Percentiles rank a stretch among this genome's conserved stretches.
These are phyloP conservation scores for Salarias fasciatus DNA, from an alignment of 2,797 vertebrate species.

Conservation along the genomic window DNA sequence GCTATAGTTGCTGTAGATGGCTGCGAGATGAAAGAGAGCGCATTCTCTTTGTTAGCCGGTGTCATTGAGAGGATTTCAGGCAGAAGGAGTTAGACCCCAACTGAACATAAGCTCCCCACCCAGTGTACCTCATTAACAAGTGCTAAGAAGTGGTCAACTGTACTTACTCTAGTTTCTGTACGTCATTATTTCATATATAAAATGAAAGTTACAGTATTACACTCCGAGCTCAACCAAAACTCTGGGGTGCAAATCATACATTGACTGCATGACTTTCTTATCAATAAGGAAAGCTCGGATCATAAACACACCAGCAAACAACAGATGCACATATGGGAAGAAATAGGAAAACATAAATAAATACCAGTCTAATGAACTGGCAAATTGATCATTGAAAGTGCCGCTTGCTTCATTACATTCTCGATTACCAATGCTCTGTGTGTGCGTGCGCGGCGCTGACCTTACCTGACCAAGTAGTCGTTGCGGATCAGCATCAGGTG, in stretches of 20 bases:
- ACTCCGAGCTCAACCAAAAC: conserved; percentile 2
- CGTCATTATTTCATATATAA: too few relatives aligned
- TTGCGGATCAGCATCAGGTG: conserved; percentile 95
- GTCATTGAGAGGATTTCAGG: conserved; percentile 64
- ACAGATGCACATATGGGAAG: background rate
- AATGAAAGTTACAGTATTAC: background rate
- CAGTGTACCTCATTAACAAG: conserved; percentile 34
- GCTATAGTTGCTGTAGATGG: conserved; percentile 63
- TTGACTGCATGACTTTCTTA: too few relatives aligned
- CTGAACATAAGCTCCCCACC: conserved; percentile 47
- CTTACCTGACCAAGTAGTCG: conserved; percentile 93
- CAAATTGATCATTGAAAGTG: too few relatives aligned
- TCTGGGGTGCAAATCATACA: too few relatives aligned
- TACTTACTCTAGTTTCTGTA: too few relatives aligned
- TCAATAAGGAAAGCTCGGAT: background rate
- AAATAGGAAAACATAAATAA: too few relatives aligned
- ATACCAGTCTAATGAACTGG: too few relatives aligned
- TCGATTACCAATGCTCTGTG: too few relatives aligned
- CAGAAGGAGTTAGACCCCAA: conserved; percentile 33
- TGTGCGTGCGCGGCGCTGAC: background rate
- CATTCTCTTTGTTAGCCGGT: conserved; percentile 81
- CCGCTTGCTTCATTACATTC: too few relatives aligned
- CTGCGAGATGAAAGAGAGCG: conserved; percentile 77
- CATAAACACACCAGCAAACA: background rate
- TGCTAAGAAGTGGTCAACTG: conserved; percentile 28